phyloP scores from a whole-genome alignment of 2,797 vertebrate species.

The Carduelis carduelis region DNA sequence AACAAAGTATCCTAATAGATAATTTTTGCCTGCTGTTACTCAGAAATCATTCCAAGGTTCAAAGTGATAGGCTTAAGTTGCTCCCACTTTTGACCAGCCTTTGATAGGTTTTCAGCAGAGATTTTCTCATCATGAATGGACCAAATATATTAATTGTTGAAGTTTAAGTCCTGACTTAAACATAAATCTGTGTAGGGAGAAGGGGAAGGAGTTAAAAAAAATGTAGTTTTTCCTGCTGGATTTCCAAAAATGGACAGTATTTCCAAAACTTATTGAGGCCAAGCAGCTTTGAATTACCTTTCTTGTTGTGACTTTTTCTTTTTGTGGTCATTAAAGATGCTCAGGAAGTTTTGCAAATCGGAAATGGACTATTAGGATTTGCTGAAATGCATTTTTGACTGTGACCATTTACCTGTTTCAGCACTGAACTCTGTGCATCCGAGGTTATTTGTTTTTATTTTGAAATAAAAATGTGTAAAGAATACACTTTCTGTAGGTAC shows the following conservation, averaged over 20 bases:
- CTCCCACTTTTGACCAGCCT: background rate
- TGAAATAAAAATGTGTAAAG: background rate
- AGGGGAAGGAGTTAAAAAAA: background rate
- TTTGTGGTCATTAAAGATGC: background rate
- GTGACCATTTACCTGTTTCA: conserved; percentile 8
- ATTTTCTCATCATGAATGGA: background rate
- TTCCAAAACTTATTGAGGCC: background rate
- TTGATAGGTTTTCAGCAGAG: background rate
- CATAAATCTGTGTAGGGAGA: background rate
- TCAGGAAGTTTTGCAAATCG: background rate
- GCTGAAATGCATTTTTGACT: background rate
- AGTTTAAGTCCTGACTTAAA: background rate
- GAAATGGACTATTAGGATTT: background rate
- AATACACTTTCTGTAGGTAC: background rate
- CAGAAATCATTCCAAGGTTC: background rate
- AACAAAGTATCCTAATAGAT: background rate
- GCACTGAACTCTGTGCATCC: background rate
- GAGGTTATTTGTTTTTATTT: background rate
- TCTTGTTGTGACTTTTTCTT: background rate
- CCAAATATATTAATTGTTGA: background rate
- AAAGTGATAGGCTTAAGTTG: background rate
- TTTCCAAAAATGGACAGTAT: background rate
- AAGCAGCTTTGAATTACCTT: background rate
- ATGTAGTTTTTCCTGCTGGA: background rate
- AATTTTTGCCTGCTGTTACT: background rate